phyloP scores from a whole-genome alignment of 2,113 vertebrate species.

The Toxostoma redivivum region DNA sequence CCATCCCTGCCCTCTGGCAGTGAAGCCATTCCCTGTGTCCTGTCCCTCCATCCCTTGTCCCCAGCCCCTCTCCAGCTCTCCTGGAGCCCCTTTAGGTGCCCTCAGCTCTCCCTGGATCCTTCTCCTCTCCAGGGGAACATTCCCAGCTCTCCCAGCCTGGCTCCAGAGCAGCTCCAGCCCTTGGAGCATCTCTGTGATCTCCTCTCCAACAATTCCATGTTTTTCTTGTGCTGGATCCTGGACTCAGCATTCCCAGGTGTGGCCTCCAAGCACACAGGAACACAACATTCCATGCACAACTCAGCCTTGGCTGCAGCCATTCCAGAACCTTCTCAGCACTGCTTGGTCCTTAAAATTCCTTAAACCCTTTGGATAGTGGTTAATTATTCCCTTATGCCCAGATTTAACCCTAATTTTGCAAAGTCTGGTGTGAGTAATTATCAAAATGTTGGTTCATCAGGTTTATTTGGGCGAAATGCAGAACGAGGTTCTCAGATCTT shows the following conservation, averaged over 20 bases:
- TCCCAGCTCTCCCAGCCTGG: not conserved
- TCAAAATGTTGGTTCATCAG: fast-evolving
- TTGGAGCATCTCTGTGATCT: fast-evolving
- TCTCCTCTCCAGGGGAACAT: fast-evolving
- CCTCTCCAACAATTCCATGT: not conserved
- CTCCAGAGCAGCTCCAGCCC: not conserved
- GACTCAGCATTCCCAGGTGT: not conserved
- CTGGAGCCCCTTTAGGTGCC: not conserved
- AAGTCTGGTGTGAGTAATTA: not conserved
- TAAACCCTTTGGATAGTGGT: not conserved
- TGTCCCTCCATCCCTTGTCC: not conserved
- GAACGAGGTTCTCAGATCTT: fast-evolving
- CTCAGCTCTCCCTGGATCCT: not conserved
- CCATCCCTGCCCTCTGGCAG: not conserved
- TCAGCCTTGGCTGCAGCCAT: not conserved
- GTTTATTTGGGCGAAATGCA: not conserved
- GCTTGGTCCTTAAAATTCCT: not conserved
- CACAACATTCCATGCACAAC: fast-evolving
- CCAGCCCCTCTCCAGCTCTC: not conserved
- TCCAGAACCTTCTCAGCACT: not conserved
- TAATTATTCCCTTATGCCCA: not conserved
- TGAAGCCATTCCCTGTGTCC: not conserved
- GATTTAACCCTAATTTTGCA: fast-evolving
- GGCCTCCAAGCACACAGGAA: fast-evolving
- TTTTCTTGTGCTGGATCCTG: not conserved